Evolutionary conservation across 35 echinoderm and acorn worm genomes (phyloP).

Genomic region (Heliocidaris tuberculata): DNA sequence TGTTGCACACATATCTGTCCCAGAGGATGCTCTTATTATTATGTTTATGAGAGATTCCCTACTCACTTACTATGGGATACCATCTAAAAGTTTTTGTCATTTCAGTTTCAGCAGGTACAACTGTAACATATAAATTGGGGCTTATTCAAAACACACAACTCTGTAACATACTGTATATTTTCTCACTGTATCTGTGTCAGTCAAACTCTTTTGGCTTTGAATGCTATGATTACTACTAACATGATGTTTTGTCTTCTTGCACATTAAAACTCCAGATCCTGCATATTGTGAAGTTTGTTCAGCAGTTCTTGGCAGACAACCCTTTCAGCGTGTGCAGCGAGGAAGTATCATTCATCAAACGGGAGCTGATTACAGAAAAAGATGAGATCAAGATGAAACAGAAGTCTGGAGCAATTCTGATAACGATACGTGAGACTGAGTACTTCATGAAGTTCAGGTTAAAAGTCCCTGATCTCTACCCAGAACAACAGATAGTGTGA

Average conservation of each 20-base stretch:
- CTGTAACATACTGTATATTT: no score
- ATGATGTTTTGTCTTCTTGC: not conserved
- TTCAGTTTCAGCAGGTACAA: no score
- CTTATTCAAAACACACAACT: no score
- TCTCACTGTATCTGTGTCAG: no score
- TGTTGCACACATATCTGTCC: no score
- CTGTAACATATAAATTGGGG: no score
- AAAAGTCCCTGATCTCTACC: constrained; percentile 83
- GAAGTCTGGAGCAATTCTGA: constrained; percentile 75
- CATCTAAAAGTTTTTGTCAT: no score
- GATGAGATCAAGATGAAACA: constrained; percentile 86
- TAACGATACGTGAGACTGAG: constrained; percentile 67
- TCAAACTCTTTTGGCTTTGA: no score
- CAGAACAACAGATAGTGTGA: constrained; percentile 65
- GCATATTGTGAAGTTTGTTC: constrained; percentile 77
- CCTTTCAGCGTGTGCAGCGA: constrained; percentile 96
- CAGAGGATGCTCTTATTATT: no score
- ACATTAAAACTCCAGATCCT: constrained; percentile 60
- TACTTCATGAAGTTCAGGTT: constrained; percentile 88
- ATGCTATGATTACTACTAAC: not conserved
- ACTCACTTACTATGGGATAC: no score
- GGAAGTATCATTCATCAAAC: constrained; percentile 87
- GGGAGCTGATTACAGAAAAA: constrained; percentile 68
- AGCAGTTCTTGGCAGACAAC: constrained; percentile 90
- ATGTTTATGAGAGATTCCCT: no score